Evolutionary conservation across 2,113 vertebrate species (phyloP).

Genomic region (Panthera uncia): DNA sequence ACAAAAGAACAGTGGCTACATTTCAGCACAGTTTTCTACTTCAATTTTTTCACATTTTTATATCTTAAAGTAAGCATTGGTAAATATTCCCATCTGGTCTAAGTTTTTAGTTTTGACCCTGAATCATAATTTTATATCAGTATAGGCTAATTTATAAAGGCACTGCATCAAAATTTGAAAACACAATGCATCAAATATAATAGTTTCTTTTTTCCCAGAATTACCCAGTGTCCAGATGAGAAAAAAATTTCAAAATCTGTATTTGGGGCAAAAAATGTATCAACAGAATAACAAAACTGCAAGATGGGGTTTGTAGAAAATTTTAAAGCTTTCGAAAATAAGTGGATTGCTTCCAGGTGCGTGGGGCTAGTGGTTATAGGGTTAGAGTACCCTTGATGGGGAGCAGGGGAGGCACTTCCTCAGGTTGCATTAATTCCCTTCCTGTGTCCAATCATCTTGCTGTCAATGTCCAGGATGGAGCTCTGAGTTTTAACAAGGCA

Average conservation of each 20-base stretch:
- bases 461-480: neutral
- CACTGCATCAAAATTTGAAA: slow-evolving; percentile 82
- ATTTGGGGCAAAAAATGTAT: neutral
- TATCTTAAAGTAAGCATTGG: slow-evolving; percentile 77
- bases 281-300: neutral
- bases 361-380: neutral
- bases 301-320: neutral
- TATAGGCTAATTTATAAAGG: slow-evolving; percentile 77
- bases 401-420: neutral
- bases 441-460: neutral
- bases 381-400: neutral
- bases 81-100: slow-evolving; percentile 79
- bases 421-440: neutral
- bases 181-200: slow-evolving; percentile 55
- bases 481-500: neutral
- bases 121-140: slow-evolving; percentile 81
- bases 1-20: slow-evolving; percentile 7
- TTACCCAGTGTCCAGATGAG: neutral
- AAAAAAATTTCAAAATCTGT: neutral
- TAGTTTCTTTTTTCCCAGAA: neutral
- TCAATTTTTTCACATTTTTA: slow-evolving; percentile 74
- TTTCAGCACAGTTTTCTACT: slow-evolving; percentile 63
- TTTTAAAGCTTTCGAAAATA: slow-evolving; percentile 29
- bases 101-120: slow-evolving; percentile 83
- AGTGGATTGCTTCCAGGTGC: neutral